Evolutionary conservation across 2,113 vertebrate genomes (phyloP).

Genomic region (Engraulis encrasicolus): DNA sequence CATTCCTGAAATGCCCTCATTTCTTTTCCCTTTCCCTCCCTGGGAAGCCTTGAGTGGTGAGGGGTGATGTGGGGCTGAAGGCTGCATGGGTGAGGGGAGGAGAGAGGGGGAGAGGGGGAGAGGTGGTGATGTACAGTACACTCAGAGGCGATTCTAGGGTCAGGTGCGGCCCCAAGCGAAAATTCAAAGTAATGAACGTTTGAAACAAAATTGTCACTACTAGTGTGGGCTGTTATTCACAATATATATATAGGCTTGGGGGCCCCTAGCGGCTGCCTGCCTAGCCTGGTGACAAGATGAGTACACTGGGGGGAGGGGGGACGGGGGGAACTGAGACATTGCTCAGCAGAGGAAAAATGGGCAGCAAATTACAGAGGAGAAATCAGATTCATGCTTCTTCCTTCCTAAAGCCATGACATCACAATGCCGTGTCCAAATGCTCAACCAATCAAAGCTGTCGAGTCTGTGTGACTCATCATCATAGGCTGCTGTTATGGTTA

Average conservation of each 20-base stretch:
- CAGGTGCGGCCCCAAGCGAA: no score
- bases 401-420: no score
- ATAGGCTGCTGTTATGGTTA: constrained; percentile 9
- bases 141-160: no score
- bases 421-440: constrained; percentile 18
- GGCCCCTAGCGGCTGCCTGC: no score
- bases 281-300: no score
- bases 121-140: not conserved
- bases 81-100: no score
- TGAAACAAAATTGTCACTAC: no score
- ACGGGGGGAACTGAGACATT: not conserved
- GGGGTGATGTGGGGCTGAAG: not conserved
- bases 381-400: constrained; percentile 13
- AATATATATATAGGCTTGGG: no score
- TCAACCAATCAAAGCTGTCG: constrained; percentile 7
- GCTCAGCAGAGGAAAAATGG: not conserved
- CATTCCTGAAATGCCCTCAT: not conserved
- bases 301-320: not conserved
- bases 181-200: no score
- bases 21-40: not conserved
- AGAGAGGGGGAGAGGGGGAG: not conserved
- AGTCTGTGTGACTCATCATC: constrained; percentile 13
- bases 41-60: not conserved
- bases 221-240: no score
- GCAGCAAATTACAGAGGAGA: constrained; percentile 16